These are phyloP conservation scores for Dynastes tityus DNA, from an alignment of 2,888 invertebrate genomes.

Conservation along the genomic window DNA sequence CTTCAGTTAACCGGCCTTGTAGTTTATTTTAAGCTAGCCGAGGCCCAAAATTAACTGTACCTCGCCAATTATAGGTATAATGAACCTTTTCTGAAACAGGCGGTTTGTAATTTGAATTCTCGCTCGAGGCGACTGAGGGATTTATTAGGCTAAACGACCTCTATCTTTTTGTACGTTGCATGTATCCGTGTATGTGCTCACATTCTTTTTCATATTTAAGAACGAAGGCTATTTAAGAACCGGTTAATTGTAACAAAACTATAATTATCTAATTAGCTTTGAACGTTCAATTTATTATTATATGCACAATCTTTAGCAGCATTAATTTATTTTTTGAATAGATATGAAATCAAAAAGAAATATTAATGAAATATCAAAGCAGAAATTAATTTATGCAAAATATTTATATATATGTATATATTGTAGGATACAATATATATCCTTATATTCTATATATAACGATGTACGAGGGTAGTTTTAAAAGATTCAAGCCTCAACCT, in stretches of 20 bases:
- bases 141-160: conserved; percentile 42
- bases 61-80: conserved; percentile 45
- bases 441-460: no score
- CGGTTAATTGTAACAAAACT: conserved; percentile 10
- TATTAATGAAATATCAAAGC: no score
- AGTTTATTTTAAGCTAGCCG: conserved; percentile 42
- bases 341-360: no score
- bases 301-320: not conserved
- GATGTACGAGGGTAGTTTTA: no score
- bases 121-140: conserved; percentile 24
- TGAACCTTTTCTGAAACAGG: conserved; percentile 42
- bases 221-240: conserved; percentile 6
- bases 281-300: conserved; percentile 31
- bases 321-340: no score
- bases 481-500: no score
- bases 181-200: conserved; percentile 16
- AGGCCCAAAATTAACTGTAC: conserved; percentile 42
- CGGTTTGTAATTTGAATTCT: conserved; percentile 44
- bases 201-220: conserved; percentile 13
- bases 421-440: no score
- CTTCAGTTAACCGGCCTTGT: conserved; percentile 45
- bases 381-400: no score
- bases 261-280: conserved; percentile 25
- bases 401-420: no score
- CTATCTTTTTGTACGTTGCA: conserved; percentile 4